Evolutionary conservation across 2,888 invertebrate species (phyloP).

Genomic region (Xestia rhomboidea): DNA sequence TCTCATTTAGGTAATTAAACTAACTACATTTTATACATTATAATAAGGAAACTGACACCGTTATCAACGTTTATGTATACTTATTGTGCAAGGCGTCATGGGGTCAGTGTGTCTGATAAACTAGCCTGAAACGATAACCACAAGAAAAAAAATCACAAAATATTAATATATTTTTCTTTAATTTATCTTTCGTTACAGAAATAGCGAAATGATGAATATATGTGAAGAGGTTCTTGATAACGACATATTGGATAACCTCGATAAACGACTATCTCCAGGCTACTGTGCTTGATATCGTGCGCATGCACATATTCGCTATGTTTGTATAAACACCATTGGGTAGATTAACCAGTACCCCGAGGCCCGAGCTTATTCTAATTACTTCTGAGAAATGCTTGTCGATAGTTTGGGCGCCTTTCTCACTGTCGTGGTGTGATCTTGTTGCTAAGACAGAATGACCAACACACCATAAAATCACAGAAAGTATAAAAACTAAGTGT

Average conservation of each 20-base stretch:
- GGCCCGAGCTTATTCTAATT: conserved; percentile 23
- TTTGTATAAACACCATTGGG: conserved; percentile 28
- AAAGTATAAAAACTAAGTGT: background rate
- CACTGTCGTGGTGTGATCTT: background rate
- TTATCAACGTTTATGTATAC: conserved; percentile 77
- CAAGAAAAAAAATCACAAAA: conserved; percentile 79
- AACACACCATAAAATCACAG: background rate
- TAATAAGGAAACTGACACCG: conserved; percentile 77
- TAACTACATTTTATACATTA: conserved; percentile 50
- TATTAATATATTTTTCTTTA: conserved; percentile 76
- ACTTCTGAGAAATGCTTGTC: conserved; percentile 21
- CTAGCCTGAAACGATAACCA: conserved; percentile 76
- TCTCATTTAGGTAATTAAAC: conserved; percentile 42
- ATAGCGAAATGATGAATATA: conserved; percentile 67
- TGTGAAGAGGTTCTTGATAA: conserved; percentile 63
- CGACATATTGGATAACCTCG: conserved; percentile 73
- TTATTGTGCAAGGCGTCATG: conserved; percentile 83
- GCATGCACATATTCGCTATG: conserved; percentile 44
- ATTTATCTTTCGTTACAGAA: conserved; percentile 77
- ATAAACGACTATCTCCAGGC: conserved; percentile 43
- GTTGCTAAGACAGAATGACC: background rate
- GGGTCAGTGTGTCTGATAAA: conserved; percentile 84
- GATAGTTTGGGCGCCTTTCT: background rate
- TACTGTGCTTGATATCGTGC: conserved; percentile 25
- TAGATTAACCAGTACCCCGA: conserved; percentile 30